Evolutionary conservation across 2,797 vertebrate genomes (phyloP).

Genomic region (Notamacropus eugenii): DNA sequence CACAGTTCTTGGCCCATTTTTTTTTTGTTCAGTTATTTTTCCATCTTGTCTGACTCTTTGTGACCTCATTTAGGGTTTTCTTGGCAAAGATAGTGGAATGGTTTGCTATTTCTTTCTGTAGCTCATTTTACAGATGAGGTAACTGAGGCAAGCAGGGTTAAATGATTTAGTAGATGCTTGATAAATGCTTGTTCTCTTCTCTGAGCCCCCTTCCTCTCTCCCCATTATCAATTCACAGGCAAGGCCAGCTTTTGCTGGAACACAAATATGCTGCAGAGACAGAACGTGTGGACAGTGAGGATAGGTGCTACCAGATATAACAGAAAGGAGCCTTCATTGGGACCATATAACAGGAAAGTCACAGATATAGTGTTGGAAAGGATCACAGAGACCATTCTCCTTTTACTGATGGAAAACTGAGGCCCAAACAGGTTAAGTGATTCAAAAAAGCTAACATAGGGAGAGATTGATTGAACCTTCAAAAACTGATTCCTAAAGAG

Average conservation of each 20-base stretch:
- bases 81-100: neutral
- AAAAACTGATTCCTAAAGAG: no score
- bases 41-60: neutral
- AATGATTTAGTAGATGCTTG: neutral
- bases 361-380: no score
- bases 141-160: neutral
- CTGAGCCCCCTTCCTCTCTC: neutral
- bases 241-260: neutral
- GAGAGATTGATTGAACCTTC: no score
- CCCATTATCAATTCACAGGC: neutral
- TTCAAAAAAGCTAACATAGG: no score
- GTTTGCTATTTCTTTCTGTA: neutral
- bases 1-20: neutral
- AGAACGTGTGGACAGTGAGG: no score
- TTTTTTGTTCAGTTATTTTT: neutral
- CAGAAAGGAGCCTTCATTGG: no score
- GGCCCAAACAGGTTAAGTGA: no score
- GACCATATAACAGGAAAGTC: no score
- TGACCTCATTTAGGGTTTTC: neutral
- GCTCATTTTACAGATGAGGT: neutral
- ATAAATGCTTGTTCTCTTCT: neutral
- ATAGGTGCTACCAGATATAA: no score
- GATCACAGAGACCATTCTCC: no score
- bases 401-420: no score
- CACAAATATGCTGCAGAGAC: no score